Evolutionary conservation across 2,113 vertebrate species (phyloP).

Genomic region (Cranoglanis bouderius): DNA sequence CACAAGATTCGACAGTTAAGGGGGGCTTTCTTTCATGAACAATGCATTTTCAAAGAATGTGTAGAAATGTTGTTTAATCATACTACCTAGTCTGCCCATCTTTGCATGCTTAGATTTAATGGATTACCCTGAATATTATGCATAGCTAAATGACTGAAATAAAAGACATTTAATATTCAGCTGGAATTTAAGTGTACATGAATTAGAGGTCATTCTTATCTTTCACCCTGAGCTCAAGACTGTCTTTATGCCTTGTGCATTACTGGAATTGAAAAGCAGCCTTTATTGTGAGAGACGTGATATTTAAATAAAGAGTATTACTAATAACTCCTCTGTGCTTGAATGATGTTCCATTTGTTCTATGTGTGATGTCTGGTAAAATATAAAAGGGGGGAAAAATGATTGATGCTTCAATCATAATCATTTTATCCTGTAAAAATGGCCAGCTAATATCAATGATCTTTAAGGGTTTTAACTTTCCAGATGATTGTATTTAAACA

Average conservation of each 20-base stretch:
- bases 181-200: neutral
- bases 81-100: neutral
- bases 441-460: neutral
- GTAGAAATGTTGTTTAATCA: constrained; percentile 55
- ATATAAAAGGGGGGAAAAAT: neutral
- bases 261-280: neutral
- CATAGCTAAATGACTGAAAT: neutral
- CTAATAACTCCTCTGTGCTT: neutral
- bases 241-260: constrained; percentile 27
- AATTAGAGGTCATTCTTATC: constrained; percentile 39
- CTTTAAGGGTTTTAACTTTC: neutral
- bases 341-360: neutral
- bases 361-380: neutral
- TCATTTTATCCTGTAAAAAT: neutral
- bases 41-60: constrained; percentile 66
- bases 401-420: neutral
- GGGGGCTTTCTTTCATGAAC: constrained; percentile 68
- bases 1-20: constrained; percentile 59
- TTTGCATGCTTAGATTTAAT: neutral
- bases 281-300: neutral
- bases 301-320: neutral
- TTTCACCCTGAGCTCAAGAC: neutral
- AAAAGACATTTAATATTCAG: neutral
- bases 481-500: neutral
- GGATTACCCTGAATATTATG: neutral